A percentile compares a stretch with the other conserved stretches of the same genome.
phyloP scores from a whole-genome alignment of 2,797 vertebrate species.

The Fringilla coelebs region DNA sequence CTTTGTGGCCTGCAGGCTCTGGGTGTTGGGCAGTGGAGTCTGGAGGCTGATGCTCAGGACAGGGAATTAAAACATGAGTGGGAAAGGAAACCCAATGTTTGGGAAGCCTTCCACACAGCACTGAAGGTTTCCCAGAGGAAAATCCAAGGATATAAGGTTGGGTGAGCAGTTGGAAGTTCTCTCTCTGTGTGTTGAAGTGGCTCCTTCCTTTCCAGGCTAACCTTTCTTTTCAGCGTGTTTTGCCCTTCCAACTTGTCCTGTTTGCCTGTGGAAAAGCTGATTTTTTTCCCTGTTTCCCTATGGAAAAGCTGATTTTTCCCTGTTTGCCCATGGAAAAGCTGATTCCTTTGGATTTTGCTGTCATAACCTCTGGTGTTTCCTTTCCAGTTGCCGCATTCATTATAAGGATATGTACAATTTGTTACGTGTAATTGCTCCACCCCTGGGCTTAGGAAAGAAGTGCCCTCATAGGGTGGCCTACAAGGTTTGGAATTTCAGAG shows the following conservation, averaged over 20 bases:
- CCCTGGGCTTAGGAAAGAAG: slow-evolving; percentile 97
- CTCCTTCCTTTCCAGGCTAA: neutral
- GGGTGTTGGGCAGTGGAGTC: neutral
- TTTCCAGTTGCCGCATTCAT: slow-evolving; percentile 93
- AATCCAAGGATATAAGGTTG: neutral
- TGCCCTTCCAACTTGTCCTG: neutral
- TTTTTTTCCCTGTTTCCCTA: neutral
- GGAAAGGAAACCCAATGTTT: neutral
- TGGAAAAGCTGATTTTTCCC: neutral
- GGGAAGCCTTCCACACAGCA: neutral
- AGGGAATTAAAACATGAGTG: neutral
- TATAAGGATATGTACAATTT: slow-evolving; percentile 99
- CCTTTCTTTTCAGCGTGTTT: neutral
- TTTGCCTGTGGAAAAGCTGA: neutral
- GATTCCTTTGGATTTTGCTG: neutral
- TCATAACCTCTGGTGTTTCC: slow-evolving; percentile 76
- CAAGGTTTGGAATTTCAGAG: slow-evolving; percentile 92
- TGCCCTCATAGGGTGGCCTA: slow-evolving; percentile 98
- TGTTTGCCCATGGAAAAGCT: neutral
- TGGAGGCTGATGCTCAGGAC: neutral
- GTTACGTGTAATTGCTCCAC: slow-evolving; percentile 94
- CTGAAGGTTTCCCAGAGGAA: neutral
- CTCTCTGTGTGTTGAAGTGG: neutral
- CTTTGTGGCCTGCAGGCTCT: neutral
- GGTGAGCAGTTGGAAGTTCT: neutral